These are phyloP conservation scores for Plagodis dolabraria DNA, from an alignment of 2,888 invertebrate species.

Conservation along the genomic window DNA sequence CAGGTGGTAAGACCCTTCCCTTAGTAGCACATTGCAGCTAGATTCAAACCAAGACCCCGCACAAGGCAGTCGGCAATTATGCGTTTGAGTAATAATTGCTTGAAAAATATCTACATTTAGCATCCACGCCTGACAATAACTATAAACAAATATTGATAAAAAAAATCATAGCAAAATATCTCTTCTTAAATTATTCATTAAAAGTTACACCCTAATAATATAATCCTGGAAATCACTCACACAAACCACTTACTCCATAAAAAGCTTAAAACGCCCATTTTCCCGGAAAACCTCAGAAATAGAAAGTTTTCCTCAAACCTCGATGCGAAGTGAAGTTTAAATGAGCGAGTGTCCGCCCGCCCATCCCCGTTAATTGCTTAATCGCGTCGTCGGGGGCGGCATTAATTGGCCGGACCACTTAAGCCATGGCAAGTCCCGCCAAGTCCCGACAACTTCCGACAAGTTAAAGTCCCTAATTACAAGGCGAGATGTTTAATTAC, in stretches of 20 bases:
- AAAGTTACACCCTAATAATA: conserved; percentile 30
- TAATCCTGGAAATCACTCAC: conserved; percentile 41
- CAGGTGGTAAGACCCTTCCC: too few relatives aligned
- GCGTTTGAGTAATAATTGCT: too few relatives aligned
- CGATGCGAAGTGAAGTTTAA: conserved; percentile 47
- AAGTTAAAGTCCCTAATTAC: conserved; percentile 77
- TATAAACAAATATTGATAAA: too few relatives aligned
- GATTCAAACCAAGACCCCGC: too few relatives aligned
- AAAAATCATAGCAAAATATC: conserved; percentile 2
- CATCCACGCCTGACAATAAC: too few relatives aligned
- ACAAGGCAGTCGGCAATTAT: too few relatives aligned
- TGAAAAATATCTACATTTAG: too few relatives aligned
- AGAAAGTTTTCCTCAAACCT: conserved; percentile 63
- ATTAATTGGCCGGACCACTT: conserved; percentile 82
- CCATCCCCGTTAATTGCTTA: conserved; percentile 82
- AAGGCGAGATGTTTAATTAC: conserved; percentile 83
- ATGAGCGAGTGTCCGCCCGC: conserved; percentile 75
- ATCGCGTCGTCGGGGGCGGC: conserved; percentile 74
- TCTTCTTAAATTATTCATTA: conserved; percentile 32
- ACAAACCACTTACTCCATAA: conserved; percentile 41
- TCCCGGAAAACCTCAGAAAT: conserved; percentile 50
- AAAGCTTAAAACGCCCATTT: conserved; percentile 47
- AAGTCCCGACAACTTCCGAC: conserved; percentile 67
- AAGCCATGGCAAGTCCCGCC: conserved; percentile 64
- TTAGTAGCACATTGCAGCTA: too few relatives aligned